A percentile compares a stretch with the other conserved stretches of the same genome.
These are phyloP conservation scores for Aplocera efformata DNA, from an alignment of 2,888 invertebrate species.

Conservation along the genomic window DNA sequence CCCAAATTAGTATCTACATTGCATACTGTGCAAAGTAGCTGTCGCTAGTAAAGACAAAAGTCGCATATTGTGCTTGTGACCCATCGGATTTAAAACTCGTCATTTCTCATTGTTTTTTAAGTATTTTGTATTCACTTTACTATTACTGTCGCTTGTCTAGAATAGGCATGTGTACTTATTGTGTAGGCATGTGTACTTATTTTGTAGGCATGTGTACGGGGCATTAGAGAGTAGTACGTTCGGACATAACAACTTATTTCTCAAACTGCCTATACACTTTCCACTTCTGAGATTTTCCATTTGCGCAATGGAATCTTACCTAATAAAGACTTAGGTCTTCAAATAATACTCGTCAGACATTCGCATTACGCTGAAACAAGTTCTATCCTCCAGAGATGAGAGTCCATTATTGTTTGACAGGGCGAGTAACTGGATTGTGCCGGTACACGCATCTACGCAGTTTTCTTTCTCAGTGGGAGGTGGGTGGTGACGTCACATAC, in stretches of 20 bases:
- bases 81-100: too few species aligned
- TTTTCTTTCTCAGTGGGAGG: constrained; percentile 3
- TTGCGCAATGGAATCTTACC: constrained; percentile 9
- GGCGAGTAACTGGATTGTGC: constrained; percentile 11
- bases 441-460: constrained; percentile 10
- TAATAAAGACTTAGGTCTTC: constrained; percentile 15
- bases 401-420: constrained; percentile 26
- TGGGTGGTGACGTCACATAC: constrained; percentile 11
- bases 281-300: constrained; percentile 9
- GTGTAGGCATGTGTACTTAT: too few species aligned
- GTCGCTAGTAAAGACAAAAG: too few species aligned
- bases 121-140: too few species aligned
- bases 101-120: too few species aligned
- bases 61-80: too few species aligned
- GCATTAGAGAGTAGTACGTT: too few species aligned
- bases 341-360: constrained; percentile 14
- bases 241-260: background rate
- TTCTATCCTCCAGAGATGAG: constrained; percentile 17
- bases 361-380: constrained; percentile 18
- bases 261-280: constrained; percentile 4
- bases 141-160: too few species aligned
- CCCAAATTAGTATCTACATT: too few species aligned
- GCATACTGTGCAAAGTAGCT: too few species aligned
- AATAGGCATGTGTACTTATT: too few species aligned
- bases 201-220: too few species aligned